Percentiles rank a stretch among this genome's conserved stretches.
phyloP scores from a whole-genome alignment of 2,797 vertebrate genomes.

The Centropyge bicolor region DNA sequence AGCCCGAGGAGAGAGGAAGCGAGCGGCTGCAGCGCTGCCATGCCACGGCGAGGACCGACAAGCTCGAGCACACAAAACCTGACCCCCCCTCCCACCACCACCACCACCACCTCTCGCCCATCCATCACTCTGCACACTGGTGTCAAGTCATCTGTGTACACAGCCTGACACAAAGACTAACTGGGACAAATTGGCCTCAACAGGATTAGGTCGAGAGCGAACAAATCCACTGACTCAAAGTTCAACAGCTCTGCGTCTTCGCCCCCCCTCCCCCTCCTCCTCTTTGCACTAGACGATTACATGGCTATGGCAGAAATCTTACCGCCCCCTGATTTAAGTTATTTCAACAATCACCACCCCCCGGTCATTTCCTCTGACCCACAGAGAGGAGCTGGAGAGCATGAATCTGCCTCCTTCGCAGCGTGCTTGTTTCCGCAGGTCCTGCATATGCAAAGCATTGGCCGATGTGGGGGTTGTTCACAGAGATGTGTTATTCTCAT shows the following conservation, averaged over 20 bases:
- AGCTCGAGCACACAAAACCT: constrained; percentile 22
- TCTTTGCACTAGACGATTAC: constrained; percentile 23
- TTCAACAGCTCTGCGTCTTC: constrained; percentile 15
- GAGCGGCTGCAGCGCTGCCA: constrained; percentile 12
- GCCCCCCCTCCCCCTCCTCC: neutral
- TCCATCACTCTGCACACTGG: constrained; percentile 56
- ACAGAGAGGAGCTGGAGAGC: constrained; percentile 42
- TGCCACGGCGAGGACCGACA: constrained; percentile 3
- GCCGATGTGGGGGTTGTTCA: constrained; percentile 69
- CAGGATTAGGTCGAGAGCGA: constrained; percentile 33
- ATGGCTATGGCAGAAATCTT: constrained; percentile 32
- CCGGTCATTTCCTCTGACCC: constrained; percentile 59
- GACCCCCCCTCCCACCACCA: constrained; percentile 3
- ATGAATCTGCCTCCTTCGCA: constrained; percentile 51
- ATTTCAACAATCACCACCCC: constrained; percentile 61
- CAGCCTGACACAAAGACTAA: constrained; percentile 51
- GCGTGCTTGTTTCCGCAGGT: constrained; percentile 54
- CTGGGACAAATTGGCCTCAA: constrained; percentile 62
- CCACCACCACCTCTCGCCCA: neutral
- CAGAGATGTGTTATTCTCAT: constrained; percentile 86
- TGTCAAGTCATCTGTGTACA: constrained; percentile 66
- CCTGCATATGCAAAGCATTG: constrained; percentile 59
- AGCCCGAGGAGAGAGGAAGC: constrained; percentile 42
- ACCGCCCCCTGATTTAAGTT: constrained; percentile 51
- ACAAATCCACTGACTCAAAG: constrained; percentile 38